Evolutionary conservation across 2,888 invertebrate species (phyloP).

Genomic region (Pseudeuparius sepicola): DNA sequence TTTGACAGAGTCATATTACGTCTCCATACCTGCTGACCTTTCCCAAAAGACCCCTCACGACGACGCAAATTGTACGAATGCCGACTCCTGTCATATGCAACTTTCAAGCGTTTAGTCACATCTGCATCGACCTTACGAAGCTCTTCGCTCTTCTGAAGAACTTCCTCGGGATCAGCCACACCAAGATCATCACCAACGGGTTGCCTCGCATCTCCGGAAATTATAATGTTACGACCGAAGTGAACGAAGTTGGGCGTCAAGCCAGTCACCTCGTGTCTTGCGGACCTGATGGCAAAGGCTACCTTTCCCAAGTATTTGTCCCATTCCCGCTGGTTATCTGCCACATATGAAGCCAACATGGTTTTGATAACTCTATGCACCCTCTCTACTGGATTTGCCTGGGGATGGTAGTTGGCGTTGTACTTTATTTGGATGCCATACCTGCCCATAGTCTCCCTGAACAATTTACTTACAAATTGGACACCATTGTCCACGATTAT

Average conservation of each 20-base stretch:
- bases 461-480: constrained; percentile 13
- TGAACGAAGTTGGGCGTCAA: constrained; percentile 17
- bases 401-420: constrained; percentile 28
- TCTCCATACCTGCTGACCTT: constrained; percentile 3
- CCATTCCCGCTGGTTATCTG: constrained; percentile 22
- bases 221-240: constrained; percentile 18
- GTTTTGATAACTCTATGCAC: constrained; percentile 29
- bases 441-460: constrained; percentile 8
- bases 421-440: constrained; percentile 12
- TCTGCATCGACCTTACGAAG: too few relatives aligned
- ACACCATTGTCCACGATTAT: constrained; percentile 17
- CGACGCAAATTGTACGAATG: constrained; percentile 5
- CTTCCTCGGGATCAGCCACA: too few relatives aligned
- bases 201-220: too few relatives aligned
- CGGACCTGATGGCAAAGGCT: constrained; percentile 17
- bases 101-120: constrained; percentile 17
- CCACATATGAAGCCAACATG: constrained; percentile 27
- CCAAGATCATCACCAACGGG: too few relatives aligned
- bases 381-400: constrained; percentile 30
- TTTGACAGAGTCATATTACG: constrained; percentile 4
- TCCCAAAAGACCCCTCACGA: not conserved
- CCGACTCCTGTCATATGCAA: constrained; percentile 19
- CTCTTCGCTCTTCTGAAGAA: too few relatives aligned
- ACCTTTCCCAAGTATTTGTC: constrained; percentile 16
- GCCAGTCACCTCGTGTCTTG: constrained; percentile 18